Percentiles rank a stretch among this genome's conserved stretches.
Evolutionary conservation across 1,140 invertebrate genomes (phyloP).

Genomic region (Armadillidium nasatum): DNA sequence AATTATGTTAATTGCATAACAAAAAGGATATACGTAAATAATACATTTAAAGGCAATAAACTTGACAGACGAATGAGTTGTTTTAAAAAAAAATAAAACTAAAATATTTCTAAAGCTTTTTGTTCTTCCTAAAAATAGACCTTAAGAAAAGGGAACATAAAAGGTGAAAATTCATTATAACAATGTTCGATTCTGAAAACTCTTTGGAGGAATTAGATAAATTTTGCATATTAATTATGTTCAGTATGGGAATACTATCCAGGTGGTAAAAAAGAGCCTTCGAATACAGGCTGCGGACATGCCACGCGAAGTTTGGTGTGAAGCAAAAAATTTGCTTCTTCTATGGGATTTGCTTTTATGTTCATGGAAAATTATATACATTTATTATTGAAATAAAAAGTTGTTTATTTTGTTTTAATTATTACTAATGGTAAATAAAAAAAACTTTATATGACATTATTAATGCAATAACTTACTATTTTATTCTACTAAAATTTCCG

Average conservation of each 20-base stretch:
- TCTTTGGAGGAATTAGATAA: background rate
- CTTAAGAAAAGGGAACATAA: background rate
- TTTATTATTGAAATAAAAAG: too few relatives aligned
- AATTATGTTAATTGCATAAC: conserved; percentile 2
- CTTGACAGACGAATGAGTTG: background rate
- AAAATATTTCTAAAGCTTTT: background rate
- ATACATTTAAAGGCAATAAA: conserved; percentile 8
- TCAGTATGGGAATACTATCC: conserved; percentile 3
- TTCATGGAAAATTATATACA: too few relatives aligned
- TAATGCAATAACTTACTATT: too few relatives aligned
- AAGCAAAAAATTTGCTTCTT: too few relatives aligned
- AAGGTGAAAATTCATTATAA: background rate
- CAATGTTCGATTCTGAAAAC: background rate
- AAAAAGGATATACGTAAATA: background rate
- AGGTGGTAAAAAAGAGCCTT: background rate
- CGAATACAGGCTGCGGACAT: background rate
- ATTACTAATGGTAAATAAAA: too few relatives aligned
- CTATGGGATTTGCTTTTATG: too few relatives aligned
- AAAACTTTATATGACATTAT: too few relatives aligned
- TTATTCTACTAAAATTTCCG: too few relatives aligned
- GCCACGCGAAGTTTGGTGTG: background rate
- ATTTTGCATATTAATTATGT: conserved; percentile 10
- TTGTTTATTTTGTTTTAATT: too few relatives aligned
- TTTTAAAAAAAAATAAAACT: background rate
- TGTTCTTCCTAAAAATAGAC: background rate